phyloP scores from a whole-genome alignment of 2,888 invertebrate genomes.

The Monoplex corrugatus region DNA sequence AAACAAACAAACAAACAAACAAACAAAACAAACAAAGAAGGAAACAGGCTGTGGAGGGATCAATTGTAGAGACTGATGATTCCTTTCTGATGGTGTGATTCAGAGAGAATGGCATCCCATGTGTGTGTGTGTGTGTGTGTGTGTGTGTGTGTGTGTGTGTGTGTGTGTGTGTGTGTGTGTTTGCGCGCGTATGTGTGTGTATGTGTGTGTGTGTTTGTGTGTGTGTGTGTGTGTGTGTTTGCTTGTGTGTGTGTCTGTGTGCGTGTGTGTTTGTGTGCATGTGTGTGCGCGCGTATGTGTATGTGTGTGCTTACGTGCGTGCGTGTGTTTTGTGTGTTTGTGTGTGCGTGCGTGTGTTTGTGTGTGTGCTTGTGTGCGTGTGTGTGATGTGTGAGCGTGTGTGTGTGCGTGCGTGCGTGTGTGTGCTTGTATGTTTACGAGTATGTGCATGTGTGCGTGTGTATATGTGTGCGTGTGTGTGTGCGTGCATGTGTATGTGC shows the following conservation, averaged over 20 bases:
- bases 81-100: neutral
- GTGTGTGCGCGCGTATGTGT: too few relatives aligned
- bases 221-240: neutral
- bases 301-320: too few relatives aligned
- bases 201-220: neutral
- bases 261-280: too few relatives aligned
- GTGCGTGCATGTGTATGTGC: too few relatives aligned
- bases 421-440: neutral
- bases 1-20: neutral
- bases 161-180: slow-evolving; percentile 22
- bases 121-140: too few relatives aligned
- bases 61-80: neutral
- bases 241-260: neutral
- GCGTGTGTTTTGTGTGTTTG: too few relatives aligned
- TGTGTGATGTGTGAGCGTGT: neutral
- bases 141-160: neutral
- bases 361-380: too few relatives aligned
- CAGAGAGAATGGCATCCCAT: neutral
- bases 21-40: neutral
- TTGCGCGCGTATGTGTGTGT: neutral
- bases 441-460: neutral
- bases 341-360: too few relatives aligned
- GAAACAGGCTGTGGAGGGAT: neutral
- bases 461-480: neutral
- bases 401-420: too few relatives aligned